Percentiles rank a stretch among this genome's conserved stretches.
These are phyloP conservation scores for Holacanthus passer DNA, from an alignment of 2,113 vertebrate genomes.

Conservation along the genomic window DNA sequence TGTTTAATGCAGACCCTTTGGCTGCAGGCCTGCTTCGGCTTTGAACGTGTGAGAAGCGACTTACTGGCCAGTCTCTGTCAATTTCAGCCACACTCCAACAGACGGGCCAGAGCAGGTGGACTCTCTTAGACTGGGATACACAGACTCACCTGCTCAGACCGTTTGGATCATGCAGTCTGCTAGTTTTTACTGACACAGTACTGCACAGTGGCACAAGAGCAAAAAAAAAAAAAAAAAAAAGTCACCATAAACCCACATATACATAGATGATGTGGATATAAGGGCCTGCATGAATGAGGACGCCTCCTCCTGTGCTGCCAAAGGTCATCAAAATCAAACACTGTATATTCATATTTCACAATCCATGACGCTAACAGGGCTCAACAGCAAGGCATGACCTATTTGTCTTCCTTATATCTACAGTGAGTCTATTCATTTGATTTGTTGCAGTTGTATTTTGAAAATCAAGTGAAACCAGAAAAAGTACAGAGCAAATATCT, in stretches of 20 bases:
- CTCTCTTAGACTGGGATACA: background rate
- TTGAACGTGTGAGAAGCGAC: constrained; percentile 4
- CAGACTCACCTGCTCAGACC: background rate
- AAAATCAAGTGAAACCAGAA: background rate
- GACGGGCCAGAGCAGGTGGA: constrained; percentile 13
- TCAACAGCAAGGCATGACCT: background rate
- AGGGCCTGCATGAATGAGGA: background rate
- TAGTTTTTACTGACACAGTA: background rate
- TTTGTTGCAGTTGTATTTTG: background rate
- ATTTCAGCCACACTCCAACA: constrained; percentile 1
- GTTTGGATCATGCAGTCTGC: background rate
- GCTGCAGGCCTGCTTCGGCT: constrained; percentile 18
- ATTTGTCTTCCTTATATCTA: background rate
- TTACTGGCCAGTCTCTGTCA: background rate
- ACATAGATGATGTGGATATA: background rate
- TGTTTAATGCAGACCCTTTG: constrained; percentile 48
- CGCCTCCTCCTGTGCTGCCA: background rate
- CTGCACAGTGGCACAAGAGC: background rate
- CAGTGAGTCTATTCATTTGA: background rate
- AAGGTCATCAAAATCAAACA: constrained; percentile 12
- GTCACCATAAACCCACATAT: background rate
- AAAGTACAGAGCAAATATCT: background rate
- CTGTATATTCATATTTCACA: background rate
- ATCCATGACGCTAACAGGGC: constrained; percentile 13
- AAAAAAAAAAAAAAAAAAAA: background rate